Percentiles rank a stretch among this genome's conserved stretches.
Conservation (phyloP, 2,797 vertebrate species). For the Centroberyx gerrardi region DNA sequence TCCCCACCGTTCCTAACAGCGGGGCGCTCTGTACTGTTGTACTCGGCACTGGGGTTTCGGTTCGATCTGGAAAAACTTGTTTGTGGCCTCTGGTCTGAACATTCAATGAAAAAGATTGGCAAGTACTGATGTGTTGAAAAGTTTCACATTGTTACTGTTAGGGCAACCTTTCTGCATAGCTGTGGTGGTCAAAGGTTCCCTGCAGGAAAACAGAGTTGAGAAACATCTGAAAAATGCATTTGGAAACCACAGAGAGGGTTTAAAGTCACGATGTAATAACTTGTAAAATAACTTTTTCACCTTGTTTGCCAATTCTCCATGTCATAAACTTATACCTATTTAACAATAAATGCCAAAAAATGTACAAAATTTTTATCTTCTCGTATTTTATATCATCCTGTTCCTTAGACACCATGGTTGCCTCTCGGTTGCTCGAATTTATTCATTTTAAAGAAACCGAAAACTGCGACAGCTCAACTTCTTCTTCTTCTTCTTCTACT, state of each 20-base stretch:
- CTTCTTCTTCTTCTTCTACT: no score
- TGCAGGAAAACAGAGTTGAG: not conserved
- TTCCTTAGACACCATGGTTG: no score
- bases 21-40: conserved; percentile 17
- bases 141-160: not conserved
- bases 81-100: conserved; percentile 24
- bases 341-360: no score
- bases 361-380: no score
- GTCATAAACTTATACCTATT: no score
- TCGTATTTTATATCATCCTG: no score
- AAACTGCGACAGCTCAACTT: no score
- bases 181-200: not conserved
- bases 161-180: not conserved
- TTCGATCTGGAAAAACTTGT: conserved; percentile 21
- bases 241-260: not conserved
- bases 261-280: not conserved
- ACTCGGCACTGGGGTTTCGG: conserved; percentile 16
- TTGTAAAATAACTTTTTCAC: no score
- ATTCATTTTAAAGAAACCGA: no score
- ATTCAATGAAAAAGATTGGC: not conserved
- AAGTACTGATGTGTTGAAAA: not conserved
- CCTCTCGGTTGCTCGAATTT: no score
- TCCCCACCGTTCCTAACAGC: conserved; percentile 31
- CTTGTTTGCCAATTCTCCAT: no score
- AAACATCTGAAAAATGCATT: not conserved